phyloP scores from a whole-genome alignment of 2,888 invertebrate genomes.

The Pyrrhia umbra region DNA sequence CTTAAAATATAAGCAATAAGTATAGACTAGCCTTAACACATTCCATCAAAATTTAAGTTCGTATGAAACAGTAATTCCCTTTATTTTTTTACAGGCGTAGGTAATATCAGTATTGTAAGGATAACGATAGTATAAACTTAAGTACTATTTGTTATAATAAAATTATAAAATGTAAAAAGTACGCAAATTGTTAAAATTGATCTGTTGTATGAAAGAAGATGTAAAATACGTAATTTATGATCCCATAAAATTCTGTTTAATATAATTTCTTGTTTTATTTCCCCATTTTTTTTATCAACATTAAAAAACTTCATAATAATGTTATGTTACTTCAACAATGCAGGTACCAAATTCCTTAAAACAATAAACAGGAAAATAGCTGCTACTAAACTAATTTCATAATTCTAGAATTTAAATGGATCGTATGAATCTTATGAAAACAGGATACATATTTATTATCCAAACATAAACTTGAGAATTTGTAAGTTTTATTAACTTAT shows the following conservation, averaged over 20 bases:
- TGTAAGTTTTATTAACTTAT: too few relatives aligned
- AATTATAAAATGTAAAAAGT: constrained; percentile 6
- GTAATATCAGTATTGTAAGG: constrained; percentile 36
- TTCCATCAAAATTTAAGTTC: constrained; percentile 25
- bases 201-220: constrained; percentile 13
- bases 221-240: constrained; percentile 32
- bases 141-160: constrained; percentile 22
- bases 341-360: too few relatives aligned
- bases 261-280: constrained; percentile 54
- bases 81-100: constrained; percentile 60
- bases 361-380: too few relatives aligned
- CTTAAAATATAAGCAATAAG: neutral
- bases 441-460: too few relatives aligned
- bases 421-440: too few relatives aligned
- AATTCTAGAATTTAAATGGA: too few relatives aligned
- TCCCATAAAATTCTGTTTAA: constrained; percentile 35
- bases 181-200: constrained; percentile 34
- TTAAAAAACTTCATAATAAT: too few relatives aligned
- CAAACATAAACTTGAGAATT: too few relatives aligned
- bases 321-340: too few relatives aligned
- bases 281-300: constrained; percentile 4
- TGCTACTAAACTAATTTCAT: too few relatives aligned
- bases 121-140: constrained; percentile 14
- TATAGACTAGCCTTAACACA: constrained; percentile 4
- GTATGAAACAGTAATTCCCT: constrained; percentile 36